phyloP scores from a whole-genome alignment of 1,140 invertebrate species.

The Drosophila virilis region DNA sequence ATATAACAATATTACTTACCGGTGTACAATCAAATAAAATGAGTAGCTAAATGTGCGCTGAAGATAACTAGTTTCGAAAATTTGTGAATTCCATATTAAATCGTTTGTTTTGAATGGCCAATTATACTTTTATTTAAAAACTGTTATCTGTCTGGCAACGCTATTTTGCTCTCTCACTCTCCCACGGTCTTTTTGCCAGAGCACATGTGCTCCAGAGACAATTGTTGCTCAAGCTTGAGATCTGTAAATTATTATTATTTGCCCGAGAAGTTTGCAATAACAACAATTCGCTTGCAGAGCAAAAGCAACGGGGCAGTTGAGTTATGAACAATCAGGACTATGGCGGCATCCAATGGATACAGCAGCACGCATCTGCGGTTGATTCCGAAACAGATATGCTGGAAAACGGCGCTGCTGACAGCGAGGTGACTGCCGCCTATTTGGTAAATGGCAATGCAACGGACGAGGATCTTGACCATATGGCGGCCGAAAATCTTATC shows the following conservation, averaged over 20 bases:
- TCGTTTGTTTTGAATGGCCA: neutral
- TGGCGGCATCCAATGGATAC: conserved; percentile 81
- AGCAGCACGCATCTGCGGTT: conserved; percentile 61
- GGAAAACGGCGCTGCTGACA: conserved; percentile 37
- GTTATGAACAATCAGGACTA: conserved; percentile 73
- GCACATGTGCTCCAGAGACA: conserved; percentile 65
- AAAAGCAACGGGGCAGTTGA: conserved; percentile 45
- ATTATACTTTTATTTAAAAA: neutral
- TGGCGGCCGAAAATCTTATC: conserved; percentile 87
- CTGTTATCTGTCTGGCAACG: conserved; percentile 51
- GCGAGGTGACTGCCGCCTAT: conserved; percentile 41
- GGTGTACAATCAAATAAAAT: neutral
- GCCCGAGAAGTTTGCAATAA: conserved; percentile 12
- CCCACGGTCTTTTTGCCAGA: conserved; percentile 44
- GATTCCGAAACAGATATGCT: conserved; percentile 64
- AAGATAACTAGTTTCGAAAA: neutral
- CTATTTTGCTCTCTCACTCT: conserved; percentile 37
- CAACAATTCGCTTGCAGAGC: conserved; percentile 26
- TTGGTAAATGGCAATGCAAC: conserved; percentile 44
- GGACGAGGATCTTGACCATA: conserved; percentile 85
- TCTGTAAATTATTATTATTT: conserved; percentile 35
- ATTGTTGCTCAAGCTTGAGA: conserved; percentile 62
- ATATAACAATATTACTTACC: neutral
- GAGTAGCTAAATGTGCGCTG: neutral
- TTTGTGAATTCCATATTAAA: neutral